phyloP scores from a whole-genome alignment of 2,113 vertebrate genomes.

The Psilopsiagon aymara region DNA sequence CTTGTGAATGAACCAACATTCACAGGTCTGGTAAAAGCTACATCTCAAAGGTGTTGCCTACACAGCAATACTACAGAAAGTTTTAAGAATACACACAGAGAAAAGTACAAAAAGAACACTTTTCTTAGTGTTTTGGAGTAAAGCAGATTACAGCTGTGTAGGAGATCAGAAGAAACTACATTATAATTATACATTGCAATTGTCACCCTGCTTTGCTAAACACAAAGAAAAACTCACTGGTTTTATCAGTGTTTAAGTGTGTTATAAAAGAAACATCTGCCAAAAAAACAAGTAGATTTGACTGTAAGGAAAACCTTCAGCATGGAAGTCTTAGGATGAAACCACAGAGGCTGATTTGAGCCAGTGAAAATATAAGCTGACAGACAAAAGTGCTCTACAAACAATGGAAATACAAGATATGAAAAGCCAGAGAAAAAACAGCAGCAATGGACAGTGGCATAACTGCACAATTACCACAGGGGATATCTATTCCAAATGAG shows the following conservation, averaged over 20 bases:
- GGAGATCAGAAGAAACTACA: neutral
- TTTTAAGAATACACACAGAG: neutral
- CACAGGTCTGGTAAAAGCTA: neutral
- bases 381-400: neutral
- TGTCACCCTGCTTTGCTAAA: neutral
- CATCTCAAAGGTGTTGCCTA: neutral
- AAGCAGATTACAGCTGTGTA: neutral
- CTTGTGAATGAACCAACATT: neutral
- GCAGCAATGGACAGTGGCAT: neutral
- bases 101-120: neutral
- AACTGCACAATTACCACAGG: neutral
- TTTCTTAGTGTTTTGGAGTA: neutral
- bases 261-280: neutral
- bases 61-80: neutral
- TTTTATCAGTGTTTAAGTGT: neutral
- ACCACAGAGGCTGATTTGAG: neutral
- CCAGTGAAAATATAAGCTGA: neutral
- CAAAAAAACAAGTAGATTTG: neutral
- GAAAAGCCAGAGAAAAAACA: neutral
- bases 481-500: neutral
- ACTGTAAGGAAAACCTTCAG: neutral
- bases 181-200: neutral
- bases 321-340: neutral
- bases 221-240: neutral
- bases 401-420: neutral